Conservation (phyloP, 2,888 invertebrate species). For the Criorhina ranunculi region DNA sequence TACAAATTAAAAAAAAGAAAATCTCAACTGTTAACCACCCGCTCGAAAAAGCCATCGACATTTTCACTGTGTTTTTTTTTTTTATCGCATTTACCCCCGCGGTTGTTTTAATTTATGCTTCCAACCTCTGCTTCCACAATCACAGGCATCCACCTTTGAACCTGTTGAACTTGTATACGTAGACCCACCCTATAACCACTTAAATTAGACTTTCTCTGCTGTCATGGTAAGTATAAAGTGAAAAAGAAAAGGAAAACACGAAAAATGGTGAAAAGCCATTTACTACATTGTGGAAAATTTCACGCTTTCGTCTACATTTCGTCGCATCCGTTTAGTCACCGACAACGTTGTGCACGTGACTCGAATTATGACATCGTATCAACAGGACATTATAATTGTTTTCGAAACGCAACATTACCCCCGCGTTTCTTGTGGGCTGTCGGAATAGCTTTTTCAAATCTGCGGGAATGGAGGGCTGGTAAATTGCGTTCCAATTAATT, state of each 20-base stretch:
- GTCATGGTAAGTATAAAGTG: slow-evolving; percentile 1
- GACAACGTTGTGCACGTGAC: slow-evolving; percentile 29
- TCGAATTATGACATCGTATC: slow-evolving; percentile 61
- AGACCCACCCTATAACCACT: background rate
- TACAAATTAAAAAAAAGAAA: slow-evolving; percentile 8
- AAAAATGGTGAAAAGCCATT: background rate
- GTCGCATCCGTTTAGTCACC: slow-evolving; percentile 18
- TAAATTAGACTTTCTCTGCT: slow-evolving; percentile 1
- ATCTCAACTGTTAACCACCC: slow-evolving; percentile 10
- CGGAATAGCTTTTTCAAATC: background rate
- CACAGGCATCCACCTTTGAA: slow-evolving; percentile 7
- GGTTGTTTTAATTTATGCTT: slow-evolving; percentile 18
- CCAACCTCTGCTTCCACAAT: background rate
- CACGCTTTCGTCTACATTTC: slow-evolving; percentile 21
- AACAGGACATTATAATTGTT: slow-evolving; percentile 59
- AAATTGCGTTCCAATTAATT: slow-evolving; percentile 45
- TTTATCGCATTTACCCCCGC: background rate
- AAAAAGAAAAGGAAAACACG: background rate
- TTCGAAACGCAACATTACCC: slow-evolving; percentile 28
- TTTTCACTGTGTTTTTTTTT: background rate
- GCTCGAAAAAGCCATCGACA: slow-evolving; percentile 13
- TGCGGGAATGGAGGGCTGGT: background rate
- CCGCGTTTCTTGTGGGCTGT: slow-evolving; percentile 7
- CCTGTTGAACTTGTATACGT: slow-evolving; percentile 16
- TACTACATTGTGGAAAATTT: slow-evolving; percentile 24